Percentiles rank a stretch among this genome's conserved stretches.
These are phyloP conservation scores for Campoletis sonorensis DNA, from an alignment of 1,140 invertebrate genomes.

Conservation along the genomic window DNA sequence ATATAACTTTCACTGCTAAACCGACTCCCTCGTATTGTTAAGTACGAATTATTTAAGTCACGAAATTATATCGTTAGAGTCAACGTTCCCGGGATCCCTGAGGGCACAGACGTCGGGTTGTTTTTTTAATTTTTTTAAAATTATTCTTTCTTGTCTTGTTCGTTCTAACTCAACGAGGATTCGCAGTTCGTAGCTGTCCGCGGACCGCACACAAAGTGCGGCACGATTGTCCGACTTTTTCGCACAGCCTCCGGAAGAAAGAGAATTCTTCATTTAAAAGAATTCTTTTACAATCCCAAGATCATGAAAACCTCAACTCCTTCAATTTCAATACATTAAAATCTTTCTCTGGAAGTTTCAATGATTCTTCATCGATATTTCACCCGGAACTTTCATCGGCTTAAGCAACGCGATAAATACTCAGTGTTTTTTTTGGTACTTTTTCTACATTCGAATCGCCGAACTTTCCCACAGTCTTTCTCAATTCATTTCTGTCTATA, in stretches of 20 bases:
- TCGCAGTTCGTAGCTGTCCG: neutral
- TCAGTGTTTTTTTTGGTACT: neutral
- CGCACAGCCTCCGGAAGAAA: neutral
- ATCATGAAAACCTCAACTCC: neutral
- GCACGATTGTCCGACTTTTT: neutral
- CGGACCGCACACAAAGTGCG: neutral
- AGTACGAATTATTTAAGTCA: constrained; percentile 28
- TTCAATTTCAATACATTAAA: neutral
- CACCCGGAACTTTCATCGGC: neutral
- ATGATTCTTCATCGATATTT: neutral
- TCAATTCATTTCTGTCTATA: neutral
- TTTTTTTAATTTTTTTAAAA: too few species aligned
- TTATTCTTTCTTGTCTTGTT: constrained; percentile 44
- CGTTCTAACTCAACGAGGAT: constrained; percentile 3
- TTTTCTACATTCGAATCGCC: neutral
- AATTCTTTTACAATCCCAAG: constrained; percentile 1
- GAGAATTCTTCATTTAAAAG: neutral
- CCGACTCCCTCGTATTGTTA: constrained; percentile 6
- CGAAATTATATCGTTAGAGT: constrained; percentile 41
- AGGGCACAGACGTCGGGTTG: constrained; percentile 57
- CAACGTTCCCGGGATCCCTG: constrained; percentile 47
- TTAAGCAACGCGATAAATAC: neutral
- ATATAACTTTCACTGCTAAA: constrained; percentile 19
- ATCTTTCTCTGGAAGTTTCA: neutral
- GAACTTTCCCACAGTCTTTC: neutral